phyloP scores from a whole-genome alignment of 2,888 invertebrate species.

The Beris chalybata region DNA sequence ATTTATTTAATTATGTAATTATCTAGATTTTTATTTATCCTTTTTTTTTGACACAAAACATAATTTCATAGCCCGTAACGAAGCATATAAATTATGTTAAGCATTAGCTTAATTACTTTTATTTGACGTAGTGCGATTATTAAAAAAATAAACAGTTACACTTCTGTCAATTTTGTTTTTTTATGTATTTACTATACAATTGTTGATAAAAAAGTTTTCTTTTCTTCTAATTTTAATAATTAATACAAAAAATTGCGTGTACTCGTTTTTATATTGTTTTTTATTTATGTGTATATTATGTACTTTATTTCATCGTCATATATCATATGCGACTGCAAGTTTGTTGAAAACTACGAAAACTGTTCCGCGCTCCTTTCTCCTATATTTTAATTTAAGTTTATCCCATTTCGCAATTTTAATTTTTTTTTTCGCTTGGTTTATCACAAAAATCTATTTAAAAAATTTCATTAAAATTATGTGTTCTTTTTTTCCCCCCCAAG shows the following conservation, averaged over 20 bases:
- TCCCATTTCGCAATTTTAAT: slow-evolving; percentile 24
- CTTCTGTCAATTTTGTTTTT: slow-evolving; percentile 7
- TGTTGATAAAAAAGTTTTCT: slow-evolving; percentile 26
- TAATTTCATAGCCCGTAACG: slow-evolving; percentile 12
- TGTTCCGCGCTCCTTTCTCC: slow-evolving; percentile 25
- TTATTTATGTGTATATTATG: too few species aligned
- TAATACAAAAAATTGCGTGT: slow-evolving; percentile 22
- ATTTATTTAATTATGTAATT: slow-evolving; percentile 22
- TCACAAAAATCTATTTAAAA: slow-evolving; percentile 32
- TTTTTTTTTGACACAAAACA: slow-evolving; percentile 4
- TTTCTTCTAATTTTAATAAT: slow-evolving; percentile 10
- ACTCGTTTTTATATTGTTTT: slow-evolving; percentile 11
- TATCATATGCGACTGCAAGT: background rate
- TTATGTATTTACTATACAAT: slow-evolving; percentile 1
- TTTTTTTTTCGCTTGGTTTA: slow-evolving; percentile 21
- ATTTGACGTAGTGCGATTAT: slow-evolving; percentile 9
- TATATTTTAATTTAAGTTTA: slow-evolving; percentile 20
- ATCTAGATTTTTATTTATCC: slow-evolving; percentile 13
- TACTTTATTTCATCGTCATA: slow-evolving; percentile 7
- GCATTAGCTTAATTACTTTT: slow-evolving; percentile 9
- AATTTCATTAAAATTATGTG: slow-evolving; percentile 17
- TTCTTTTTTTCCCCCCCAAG: slow-evolving; percentile 2
- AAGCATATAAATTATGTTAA: slow-evolving; percentile 21
- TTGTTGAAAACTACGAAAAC: background rate
- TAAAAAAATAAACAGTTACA: slow-evolving; percentile 24